Conservation (phyloP, 2,888 invertebrate species). For the Automeris io region DNA sequence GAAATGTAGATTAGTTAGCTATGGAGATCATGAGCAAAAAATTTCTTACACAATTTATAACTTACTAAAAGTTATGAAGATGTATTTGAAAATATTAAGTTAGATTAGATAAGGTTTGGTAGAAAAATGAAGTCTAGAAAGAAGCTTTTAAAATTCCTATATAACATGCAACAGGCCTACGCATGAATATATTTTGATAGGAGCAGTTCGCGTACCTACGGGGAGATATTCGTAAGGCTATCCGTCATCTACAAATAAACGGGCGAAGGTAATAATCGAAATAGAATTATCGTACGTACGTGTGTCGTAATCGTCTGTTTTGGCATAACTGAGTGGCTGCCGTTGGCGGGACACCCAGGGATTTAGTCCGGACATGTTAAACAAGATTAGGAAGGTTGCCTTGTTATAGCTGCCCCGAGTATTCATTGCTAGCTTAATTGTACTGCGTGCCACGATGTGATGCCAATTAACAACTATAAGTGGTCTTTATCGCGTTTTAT, state of each 20-base stretch:
- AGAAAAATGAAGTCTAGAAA: constrained; percentile 40
- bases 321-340: constrained; percentile 49
- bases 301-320: constrained; percentile 63
- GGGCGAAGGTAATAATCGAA: constrained; percentile 74
- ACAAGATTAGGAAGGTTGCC: constrained; percentile 13
- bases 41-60: too few species aligned
- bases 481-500: too few species aligned
- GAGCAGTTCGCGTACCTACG: constrained; percentile 30
- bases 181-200: constrained; percentile 34
- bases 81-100: too few species aligned
- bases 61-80: too few species aligned
- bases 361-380: constrained; percentile 33
- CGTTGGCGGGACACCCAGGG: constrained; percentile 45
- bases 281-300: constrained; percentile 66
- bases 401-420: constrained; percentile 9
- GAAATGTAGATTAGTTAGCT: too few species aligned
- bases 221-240: constrained; percentile 48
- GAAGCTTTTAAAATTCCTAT: constrained; percentile 73
- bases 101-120: too few species aligned
- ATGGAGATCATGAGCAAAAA: too few species aligned
- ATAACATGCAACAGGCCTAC: constrained; percentile 61
- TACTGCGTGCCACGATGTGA: constrained; percentile 7
- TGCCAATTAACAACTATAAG: too few species aligned
- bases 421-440: constrained; percentile 8
- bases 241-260: constrained; percentile 74